A percentile compares a stretch with the other conserved stretches of the same genome.
Conservation (phyloP, 2,797 vertebrate genomes). For the Protosalanx chinensis region DNA sequence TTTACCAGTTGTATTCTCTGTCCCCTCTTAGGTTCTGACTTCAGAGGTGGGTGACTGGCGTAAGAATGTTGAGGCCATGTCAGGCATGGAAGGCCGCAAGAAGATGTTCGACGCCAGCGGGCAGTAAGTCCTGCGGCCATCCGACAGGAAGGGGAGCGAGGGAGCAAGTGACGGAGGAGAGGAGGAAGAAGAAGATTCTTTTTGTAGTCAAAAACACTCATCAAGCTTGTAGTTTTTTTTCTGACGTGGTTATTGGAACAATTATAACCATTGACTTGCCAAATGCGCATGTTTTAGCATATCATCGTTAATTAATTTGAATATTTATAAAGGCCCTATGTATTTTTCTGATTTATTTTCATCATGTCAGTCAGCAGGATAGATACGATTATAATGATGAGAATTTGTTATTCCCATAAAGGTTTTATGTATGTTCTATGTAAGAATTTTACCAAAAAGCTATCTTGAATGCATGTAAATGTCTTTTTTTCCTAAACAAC, state of each 20-base stretch:
- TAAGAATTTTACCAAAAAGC: conserved; percentile 6
- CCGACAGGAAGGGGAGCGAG: not conserved
- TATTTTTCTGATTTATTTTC: too few species aligned
- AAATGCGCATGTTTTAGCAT: too few species aligned
- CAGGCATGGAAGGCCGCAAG: conserved; percentile 82
- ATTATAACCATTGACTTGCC: too few species aligned
- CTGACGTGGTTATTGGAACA: not conserved
- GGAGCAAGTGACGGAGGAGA: not conserved
- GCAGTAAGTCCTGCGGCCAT: conserved; percentile 55
- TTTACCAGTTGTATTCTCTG: not conserved
- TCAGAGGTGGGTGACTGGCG: conserved; percentile 80
- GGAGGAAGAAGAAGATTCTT: not conserved
- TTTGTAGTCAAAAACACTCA: conserved; percentile 17
- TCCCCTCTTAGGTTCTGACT: conserved; percentile 63
- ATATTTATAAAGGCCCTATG: too few species aligned
- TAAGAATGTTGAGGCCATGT: conserved; percentile 84
- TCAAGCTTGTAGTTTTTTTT: not conserved
- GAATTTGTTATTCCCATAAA: too few species aligned
- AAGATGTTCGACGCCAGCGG: conserved; percentile 80
- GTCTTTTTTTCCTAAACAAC: not conserved
- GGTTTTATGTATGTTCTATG: too few species aligned
- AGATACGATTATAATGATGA: too few species aligned
- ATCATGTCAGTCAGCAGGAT: too few species aligned
- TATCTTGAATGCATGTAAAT: not conserved
- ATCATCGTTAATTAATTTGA: too few species aligned